Percentiles rank a stretch among this genome's conserved stretches.
These are phyloP conservation scores for Epinephelus fuscoguttatus DNA, from an alignment of 2,113 vertebrate species.

Conservation along the genomic window DNA sequence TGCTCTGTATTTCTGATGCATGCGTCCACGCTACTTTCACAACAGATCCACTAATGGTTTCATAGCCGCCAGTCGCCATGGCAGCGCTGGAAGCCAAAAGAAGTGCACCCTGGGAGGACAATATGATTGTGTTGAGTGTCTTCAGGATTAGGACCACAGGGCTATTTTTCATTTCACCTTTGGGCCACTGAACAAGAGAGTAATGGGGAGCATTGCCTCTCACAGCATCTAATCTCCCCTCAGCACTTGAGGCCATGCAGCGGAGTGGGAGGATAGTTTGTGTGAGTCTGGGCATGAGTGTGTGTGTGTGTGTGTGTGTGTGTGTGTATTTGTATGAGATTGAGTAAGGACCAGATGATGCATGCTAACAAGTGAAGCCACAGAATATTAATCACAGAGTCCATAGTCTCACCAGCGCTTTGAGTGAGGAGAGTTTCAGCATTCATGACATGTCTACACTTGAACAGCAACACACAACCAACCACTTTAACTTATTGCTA, in stretches of 20 bases:
- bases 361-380: slow-evolving; percentile 80
- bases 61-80: slow-evolving; percentile 83
- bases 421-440: slow-evolving; percentile 61
- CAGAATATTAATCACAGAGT: slow-evolving; percentile 85
- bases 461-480: slow-evolving; percentile 45
- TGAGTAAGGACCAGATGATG: slow-evolving; percentile 76
- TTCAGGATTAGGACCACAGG: slow-evolving; percentile 88
- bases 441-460: slow-evolving; percentile 67
- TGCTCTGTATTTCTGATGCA: slow-evolving; percentile 40
- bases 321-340: slow-evolving; percentile 55
- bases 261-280: slow-evolving; percentile 64
- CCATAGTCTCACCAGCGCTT: slow-evolving; percentile 69
- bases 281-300: slow-evolving; percentile 25
- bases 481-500: slow-evolving; percentile 29
- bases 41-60: slow-evolving; percentile 77
- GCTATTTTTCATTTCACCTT: slow-evolving; percentile 91
- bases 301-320: slow-evolving; percentile 33
- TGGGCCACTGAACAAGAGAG: slow-evolving; percentile 86
- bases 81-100: slow-evolving; percentile 85
- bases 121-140: slow-evolving; percentile 86
- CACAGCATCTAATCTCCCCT: slow-evolving; percentile 86
- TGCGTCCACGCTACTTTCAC: slow-evolving; percentile 54
- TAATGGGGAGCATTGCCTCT: slow-evolving; percentile 86
- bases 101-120: slow-evolving; percentile 84
- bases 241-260: slow-evolving; percentile 81